phyloP scores from a whole-genome alignment of 2,888 invertebrate genomes.

The Eudasyphora cyanicolor region DNA sequence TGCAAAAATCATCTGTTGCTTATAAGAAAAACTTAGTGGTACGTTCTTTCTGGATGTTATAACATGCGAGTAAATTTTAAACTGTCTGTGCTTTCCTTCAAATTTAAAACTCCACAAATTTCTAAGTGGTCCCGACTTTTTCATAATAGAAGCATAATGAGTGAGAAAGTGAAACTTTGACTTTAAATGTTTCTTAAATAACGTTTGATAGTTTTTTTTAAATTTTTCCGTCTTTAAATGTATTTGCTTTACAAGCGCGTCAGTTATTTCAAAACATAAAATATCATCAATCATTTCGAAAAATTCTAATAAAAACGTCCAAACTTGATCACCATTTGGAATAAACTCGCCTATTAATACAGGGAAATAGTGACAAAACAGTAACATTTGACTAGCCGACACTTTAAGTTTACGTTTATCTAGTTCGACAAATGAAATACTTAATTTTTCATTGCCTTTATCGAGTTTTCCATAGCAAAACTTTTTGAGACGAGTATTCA shows the following conservation, averaged over 20 bases:
- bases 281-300: slow-evolving; percentile 28
- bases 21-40: too few species aligned
- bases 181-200: too few species aligned
- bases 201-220: slow-evolving; percentile 14
- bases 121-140: too few species aligned
- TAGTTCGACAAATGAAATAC: neutral
- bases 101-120: too few species aligned
- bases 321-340: slow-evolving; percentile 42
- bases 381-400: slow-evolving; percentile 43
- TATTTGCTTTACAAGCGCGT: neutral
- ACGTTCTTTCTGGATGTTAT: too few species aligned
- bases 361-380: slow-evolving; percentile 39
- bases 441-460: slow-evolving; percentile 24
- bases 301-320: slow-evolving; percentile 37
- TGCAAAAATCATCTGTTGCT: too few species aligned
- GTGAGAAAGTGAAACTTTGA: too few species aligned
- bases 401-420: slow-evolving; percentile 35
- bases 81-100: too few species aligned
- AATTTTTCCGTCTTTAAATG: neutral
- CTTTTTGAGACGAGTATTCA: slow-evolving; percentile 41
- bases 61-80: too few species aligned
- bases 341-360: slow-evolving; percentile 53
- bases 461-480: slow-evolving; percentile 44
- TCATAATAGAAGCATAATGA: too few species aligned
- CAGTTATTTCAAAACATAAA: neutral